phyloP scores from a whole-genome alignment of 2,888 invertebrate genomes.

The Polydesmus complanatus region DNA sequence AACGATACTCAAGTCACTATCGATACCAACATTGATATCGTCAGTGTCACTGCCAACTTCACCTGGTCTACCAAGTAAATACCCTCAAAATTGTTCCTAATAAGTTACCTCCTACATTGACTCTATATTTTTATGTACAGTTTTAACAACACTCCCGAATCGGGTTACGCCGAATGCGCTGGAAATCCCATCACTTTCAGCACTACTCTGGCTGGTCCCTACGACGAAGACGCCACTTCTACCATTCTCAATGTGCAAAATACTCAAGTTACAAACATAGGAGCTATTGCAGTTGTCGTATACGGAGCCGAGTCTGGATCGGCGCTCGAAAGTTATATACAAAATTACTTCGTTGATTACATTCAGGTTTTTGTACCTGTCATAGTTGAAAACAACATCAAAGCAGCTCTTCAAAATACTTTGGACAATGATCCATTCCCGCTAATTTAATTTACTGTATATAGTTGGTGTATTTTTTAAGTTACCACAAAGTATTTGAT shows the following conservation, averaged over 20 bases:
- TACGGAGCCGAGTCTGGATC: not conserved
- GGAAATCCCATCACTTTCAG: not conserved
- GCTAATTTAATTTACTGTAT: not conserved
- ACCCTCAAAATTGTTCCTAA: too few species aligned
- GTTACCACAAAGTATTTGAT: too few species aligned
- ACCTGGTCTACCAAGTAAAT: not conserved
- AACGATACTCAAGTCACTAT: not conserved
- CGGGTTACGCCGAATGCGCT: not conserved
- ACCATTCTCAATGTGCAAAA: not conserved
- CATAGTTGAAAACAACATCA: not conserved
- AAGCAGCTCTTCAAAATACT: not conserved
- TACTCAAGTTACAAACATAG: not conserved
- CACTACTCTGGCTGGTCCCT: not conserved
- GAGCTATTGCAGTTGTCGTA: not conserved
- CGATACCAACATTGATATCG: not conserved
- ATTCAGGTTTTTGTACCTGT: not conserved
- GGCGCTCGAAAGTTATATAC: not conserved
- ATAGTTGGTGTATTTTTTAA: too few species aligned
- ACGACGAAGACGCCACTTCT: not conserved
- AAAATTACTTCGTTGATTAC: not conserved
- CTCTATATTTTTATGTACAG: too few species aligned
- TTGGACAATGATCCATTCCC: not conserved
- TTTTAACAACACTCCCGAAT: not conserved
- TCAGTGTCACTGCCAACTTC: not conserved
- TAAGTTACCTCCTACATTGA: too few species aligned